Evolutionary conservation across 2,888 invertebrate genomes (phyloP).

Genomic region (Tetrapedia diversipes): DNA sequence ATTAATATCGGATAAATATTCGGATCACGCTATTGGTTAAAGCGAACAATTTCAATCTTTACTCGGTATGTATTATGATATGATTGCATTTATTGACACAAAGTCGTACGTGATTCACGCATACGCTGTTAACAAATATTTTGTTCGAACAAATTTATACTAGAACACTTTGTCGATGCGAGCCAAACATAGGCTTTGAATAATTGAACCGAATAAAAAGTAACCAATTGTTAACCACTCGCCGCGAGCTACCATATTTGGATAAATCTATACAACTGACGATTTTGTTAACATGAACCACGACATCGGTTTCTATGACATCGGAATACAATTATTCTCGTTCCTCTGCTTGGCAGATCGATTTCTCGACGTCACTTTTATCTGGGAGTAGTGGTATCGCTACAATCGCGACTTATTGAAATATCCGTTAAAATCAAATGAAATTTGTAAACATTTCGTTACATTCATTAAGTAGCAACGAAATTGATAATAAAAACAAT

Average conservation of each 20-base stretch:
- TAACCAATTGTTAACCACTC: background rate
- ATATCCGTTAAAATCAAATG: no score
- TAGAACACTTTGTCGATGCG: no score
- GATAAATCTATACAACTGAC: background rate
- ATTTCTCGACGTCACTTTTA: background rate
- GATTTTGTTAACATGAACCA: slow-evolving; percentile 12
- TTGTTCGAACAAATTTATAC: background rate
- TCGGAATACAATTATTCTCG: slow-evolving; percentile 13
- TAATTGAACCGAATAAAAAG: background rate
- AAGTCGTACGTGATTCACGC: background rate
- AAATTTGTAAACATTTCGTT: slow-evolving; percentile 4
- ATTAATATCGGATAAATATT: slow-evolving; percentile 22
- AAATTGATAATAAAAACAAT: slow-evolving; percentile 15
- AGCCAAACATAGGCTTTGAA: background rate
- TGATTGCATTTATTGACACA: slow-evolving; percentile 48
- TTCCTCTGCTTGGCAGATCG: background rate
- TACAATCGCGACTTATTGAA: background rate
- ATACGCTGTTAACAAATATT: slow-evolving; percentile 3
- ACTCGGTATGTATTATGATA: slow-evolving; percentile 43
- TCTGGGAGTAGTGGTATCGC: background rate
- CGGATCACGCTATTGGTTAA: slow-evolving; percentile 24
- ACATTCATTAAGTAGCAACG: background rate
- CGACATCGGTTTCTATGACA: background rate
- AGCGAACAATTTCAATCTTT: slow-evolving; percentile 30
- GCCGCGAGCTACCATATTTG: background rate